Conservation (phyloP, 2,888 invertebrate species). For the Steinernema scapterisci region DNA sequence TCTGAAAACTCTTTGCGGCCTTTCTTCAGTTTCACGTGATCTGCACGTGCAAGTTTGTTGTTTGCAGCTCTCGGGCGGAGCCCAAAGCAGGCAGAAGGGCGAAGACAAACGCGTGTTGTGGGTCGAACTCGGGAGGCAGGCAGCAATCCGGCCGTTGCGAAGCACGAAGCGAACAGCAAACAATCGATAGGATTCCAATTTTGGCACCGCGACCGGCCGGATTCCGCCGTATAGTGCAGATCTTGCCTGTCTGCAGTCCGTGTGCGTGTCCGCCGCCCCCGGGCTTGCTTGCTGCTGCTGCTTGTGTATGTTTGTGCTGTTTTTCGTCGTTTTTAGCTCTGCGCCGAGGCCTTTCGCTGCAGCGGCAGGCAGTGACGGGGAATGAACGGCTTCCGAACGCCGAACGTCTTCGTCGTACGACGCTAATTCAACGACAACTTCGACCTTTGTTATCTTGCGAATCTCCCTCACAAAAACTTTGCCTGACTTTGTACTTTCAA, state of each 20-base stretch:
- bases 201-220: not conserved
- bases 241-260: too few relatives aligned
- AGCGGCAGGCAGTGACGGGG: not conserved
- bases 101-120: slow-evolving; percentile 25
- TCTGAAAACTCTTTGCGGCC: too few relatives aligned
- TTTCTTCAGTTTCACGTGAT: not conserved
- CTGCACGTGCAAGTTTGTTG: not conserved
- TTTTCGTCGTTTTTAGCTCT: not conserved
- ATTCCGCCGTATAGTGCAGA: not conserved
- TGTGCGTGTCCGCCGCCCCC: too few relatives aligned
- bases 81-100: not conserved
- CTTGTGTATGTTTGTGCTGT: not conserved
- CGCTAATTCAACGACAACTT: not conserved
- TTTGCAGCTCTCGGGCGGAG: not conserved
- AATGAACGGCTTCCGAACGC: not conserved
- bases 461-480: not conserved
- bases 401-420: not conserved
- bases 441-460: slow-evolving; percentile 6
- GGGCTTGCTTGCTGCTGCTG: too few relatives aligned
- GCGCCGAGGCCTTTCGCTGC: not conserved
- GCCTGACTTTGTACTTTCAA: slow-evolving; percentile 9
- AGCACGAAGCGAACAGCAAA: not conserved
- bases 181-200: slow-evolving; percentile 6
- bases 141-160: not conserved
- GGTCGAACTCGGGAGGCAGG: not conserved